Conservation (phyloP, 2,888 invertebrate species). For the Slavum lentiscoides region DNA sequence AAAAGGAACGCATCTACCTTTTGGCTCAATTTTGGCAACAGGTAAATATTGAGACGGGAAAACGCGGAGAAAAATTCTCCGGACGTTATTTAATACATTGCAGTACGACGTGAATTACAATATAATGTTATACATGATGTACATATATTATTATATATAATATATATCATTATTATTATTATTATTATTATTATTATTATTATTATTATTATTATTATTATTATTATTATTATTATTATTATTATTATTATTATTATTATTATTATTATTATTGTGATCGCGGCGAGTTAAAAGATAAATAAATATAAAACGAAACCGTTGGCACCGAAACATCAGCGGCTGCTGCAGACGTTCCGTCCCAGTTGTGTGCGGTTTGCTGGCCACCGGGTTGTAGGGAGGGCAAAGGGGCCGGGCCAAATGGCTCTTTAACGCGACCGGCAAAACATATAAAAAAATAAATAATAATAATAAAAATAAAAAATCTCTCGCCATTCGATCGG, state of each 20-base stretch:
- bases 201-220: too few relatives aligned
- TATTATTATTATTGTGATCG: too few relatives aligned
- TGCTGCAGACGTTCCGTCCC: constrained; percentile 47
- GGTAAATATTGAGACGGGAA: constrained; percentile 67
- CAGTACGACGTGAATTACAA: too few relatives aligned
- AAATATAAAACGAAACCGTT: constrained; percentile 21
- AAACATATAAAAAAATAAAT: not conserved
- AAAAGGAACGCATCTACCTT: constrained; percentile 91
- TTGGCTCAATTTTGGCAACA: constrained; percentile 96
- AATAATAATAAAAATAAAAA: constrained; percentile 5
- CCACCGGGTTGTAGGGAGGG: constrained; percentile 32
- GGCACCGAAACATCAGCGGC: constrained; percentile 39
- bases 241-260: too few relatives aligned
- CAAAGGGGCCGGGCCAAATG: constrained; percentile 49
- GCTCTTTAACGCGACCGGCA: constrained; percentile 28
- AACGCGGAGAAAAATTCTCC: too few relatives aligned
- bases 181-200: too few relatives aligned
- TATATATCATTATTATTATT: too few relatives aligned
- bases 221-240: too few relatives aligned
- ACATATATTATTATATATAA: too few relatives aligned
- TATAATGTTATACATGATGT: too few relatives aligned
- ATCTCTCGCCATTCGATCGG: constrained; percentile 2
- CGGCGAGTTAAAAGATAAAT: not conserved
- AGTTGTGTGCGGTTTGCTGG: constrained; percentile 47
- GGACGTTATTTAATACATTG: too few relatives aligned